phyloP scores from a whole-genome alignment of 2,113 vertebrate genomes.

The Semicossyphus pulcher region DNA sequence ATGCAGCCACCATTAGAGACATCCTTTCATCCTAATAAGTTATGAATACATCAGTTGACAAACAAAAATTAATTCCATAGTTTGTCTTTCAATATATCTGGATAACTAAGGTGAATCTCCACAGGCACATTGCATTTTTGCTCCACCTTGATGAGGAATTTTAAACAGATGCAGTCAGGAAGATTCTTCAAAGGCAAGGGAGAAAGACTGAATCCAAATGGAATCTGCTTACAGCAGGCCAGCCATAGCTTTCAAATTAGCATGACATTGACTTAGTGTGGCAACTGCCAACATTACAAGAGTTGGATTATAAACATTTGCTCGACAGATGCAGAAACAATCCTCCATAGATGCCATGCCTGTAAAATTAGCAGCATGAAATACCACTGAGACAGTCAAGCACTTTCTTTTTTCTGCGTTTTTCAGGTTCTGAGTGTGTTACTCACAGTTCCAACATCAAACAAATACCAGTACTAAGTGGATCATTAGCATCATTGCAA shows the following conservation, averaged over 20 bases:
- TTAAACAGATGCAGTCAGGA: conserved; percentile 32
- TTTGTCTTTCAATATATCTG: not conserved
- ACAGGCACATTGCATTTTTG: not conserved
- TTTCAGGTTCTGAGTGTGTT: not conserved
- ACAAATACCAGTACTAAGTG: conserved; percentile 38
- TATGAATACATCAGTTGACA: too few species aligned
- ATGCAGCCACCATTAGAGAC: too few species aligned
- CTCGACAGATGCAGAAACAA: conserved; percentile 50
- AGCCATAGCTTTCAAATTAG: conserved; percentile 7
- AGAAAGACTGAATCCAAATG: conserved; percentile 24
- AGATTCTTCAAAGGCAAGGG: conserved; percentile 17
- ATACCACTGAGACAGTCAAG: conserved; percentile 5
- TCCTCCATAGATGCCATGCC: not conserved
- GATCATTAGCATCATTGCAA: conserved; percentile 28
- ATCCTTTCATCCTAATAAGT: too few species aligned
- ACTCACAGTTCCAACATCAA: conserved; percentile 29
- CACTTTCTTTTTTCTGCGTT: not conserved
- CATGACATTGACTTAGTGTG: not conserved
- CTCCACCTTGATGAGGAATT: conserved; percentile 39
- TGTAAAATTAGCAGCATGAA: conserved; percentile 52
- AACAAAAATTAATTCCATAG: too few species aligned
- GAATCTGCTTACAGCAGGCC: not conserved
- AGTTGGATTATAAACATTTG: conserved; percentile 48
- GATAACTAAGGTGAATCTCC: not conserved
- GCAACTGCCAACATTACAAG: conserved; percentile 40